phyloP scores from a whole-genome alignment of 2,888 invertebrate species.

The Stramonita haemastoma region DNA sequence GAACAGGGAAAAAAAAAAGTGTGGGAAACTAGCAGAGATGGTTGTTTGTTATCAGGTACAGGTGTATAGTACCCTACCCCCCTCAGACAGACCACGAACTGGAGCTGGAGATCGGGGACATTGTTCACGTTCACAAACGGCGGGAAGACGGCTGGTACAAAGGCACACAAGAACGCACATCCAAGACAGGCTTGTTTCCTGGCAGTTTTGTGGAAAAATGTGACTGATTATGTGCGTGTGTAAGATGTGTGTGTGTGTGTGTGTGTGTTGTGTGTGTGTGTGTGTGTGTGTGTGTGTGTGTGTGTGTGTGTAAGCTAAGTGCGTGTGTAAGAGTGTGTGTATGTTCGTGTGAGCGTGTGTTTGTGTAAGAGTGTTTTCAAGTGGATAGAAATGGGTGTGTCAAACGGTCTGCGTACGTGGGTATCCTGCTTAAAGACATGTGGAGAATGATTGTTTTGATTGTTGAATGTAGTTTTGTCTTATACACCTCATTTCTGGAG shows the following conservation, averaged over 20 bases:
- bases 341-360: too few species aligned
- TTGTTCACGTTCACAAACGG: slow-evolving; percentile 93
- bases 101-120: slow-evolving; percentile 92
- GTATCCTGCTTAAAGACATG: too few species aligned
- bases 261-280: background rate
- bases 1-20: too few species aligned
- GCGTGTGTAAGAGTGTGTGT: background rate
- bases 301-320: too few species aligned
- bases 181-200: slow-evolving; percentile 95
- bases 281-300: background rate
- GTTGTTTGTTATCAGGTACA: slow-evolving; percentile 82
- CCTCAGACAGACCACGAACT: slow-evolving; percentile 95
- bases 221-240: slow-evolving; percentile 40
- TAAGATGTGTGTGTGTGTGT: background rate
- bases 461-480: too few species aligned
- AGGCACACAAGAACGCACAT: slow-evolving; percentile 92
- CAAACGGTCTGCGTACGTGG: too few species aligned
- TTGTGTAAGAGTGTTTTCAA: background rate
- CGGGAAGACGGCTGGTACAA: slow-evolving; percentile 97
- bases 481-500: too few species aligned
- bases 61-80: slow-evolving; percentile 95
- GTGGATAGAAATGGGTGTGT: too few species aligned
- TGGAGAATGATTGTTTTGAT: too few species aligned
- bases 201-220: slow-evolving; percentile 88
- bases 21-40: too few species aligned